Base-by-base conservation (phyloP, 37 sponge, comb jelly and placozoan species). In the Theonella swinhoei region DNA sequence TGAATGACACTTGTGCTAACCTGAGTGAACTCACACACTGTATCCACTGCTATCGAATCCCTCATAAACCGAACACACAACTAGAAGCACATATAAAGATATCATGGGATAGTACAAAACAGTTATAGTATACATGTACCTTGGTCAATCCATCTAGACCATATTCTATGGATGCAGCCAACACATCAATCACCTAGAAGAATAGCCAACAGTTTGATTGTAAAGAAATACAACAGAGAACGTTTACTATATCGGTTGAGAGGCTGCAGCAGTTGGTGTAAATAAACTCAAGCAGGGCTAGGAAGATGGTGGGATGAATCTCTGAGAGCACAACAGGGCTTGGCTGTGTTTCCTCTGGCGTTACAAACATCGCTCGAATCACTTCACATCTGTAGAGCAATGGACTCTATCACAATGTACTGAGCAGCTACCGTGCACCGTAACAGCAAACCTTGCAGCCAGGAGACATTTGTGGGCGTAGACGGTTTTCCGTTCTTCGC, bases 301-400 rank as follows among this genome's bases (percentile, higher is more conserved):
- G 81, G 80, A 98, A 98, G 2, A 91, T 85, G 31, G 61, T 62
- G 0, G 99, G 99, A 67, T 88, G 88, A 36, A 94, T 84, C 31
- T 98, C 99, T 17, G 99, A 94, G n/a, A 98, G 91, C 34, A 98
- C 88, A 30, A 94, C 71, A 19, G 97, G 93, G 28, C 74, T 71
- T 40, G 74, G 64, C 4, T 84, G 54, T 3, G 90, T 42, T 19
- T 85, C 78, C 54, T 47, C 54, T 14, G 54, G 14, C 24, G 87
- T 86, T 29, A 94, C 91, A 87, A 98, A 94, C 99, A 98, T 98
- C 58, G 99, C 97, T 64, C 88, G 88, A 74, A 98, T 96, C 63
- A 98, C 99, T 69, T 96, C 99, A 79, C 99, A 96, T 26, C 95
- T 92, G 65, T 59, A 67, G 8, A 40, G 25, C 41, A 68, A 0